phyloP scores from a whole-genome alignment of 2,888 invertebrate genomes.

The Noctua pronuba region DNA sequence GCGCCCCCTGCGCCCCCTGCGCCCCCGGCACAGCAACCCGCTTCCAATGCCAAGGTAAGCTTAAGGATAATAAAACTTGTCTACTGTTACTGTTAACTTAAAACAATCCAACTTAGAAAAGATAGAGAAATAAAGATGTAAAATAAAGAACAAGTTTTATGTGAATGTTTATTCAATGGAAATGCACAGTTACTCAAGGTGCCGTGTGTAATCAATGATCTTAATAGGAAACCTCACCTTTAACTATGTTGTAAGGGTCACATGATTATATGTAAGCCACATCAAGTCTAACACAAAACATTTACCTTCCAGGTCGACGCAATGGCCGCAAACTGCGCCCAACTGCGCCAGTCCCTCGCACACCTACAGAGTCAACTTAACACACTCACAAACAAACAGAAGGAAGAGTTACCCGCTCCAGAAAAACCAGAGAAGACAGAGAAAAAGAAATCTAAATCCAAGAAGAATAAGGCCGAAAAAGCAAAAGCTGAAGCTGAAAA shows the following conservation, averaged over 20 bases:
- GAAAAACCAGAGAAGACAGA: conserved; percentile 75
- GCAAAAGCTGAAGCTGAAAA: conserved; percentile 72
- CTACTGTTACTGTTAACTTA: too few relatives aligned
- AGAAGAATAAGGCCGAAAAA: conserved; percentile 79
- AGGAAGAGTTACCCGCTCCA: conserved; percentile 80
- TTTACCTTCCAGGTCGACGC: conserved; percentile 86
- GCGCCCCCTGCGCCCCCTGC: conserved; percentile 79
- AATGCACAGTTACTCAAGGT: too few relatives aligned
- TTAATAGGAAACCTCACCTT: not conserved
- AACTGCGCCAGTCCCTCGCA: conserved; percentile 90
- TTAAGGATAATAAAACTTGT: too few relatives aligned
- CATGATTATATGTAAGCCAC: not conserved
- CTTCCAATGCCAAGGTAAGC: conserved; percentile 80
- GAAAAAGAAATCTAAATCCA: conserved; percentile 84
- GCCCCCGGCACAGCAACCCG: conserved; percentile 64
- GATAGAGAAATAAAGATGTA: too few relatives aligned
- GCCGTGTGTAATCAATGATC: not conserved
- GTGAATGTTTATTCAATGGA: too few relatives aligned
- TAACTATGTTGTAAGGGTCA: not conserved
- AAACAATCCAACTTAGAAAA: too few relatives aligned
- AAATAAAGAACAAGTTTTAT: too few relatives aligned
- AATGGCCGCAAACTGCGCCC: conserved; percentile 91
- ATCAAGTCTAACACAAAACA: not conserved
- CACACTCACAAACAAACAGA: conserved; percentile 81
- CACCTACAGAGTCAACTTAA: conserved; percentile 91